Base-by-base conservation (phyloP, 2,113 vertebrate species). In the Xiphias gladius region DNA sequence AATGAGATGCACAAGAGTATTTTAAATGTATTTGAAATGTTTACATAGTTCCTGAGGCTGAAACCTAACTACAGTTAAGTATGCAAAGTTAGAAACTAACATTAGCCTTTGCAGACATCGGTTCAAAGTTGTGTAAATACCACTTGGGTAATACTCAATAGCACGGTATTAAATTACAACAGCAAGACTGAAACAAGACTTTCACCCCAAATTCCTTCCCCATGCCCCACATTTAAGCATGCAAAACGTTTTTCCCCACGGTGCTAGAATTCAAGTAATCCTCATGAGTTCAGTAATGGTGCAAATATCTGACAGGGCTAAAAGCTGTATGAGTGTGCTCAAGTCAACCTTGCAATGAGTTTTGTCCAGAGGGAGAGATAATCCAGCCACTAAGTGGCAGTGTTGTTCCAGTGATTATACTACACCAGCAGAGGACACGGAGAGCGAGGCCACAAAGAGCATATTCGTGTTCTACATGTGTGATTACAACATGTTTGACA, bases 301-400 rank as follows among this genome's bases (percentile, higher is more conserved):
- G 67, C 76, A 89, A 80, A 89, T 66, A 83, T 78, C 88, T 86
- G 50, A 68, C 11, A 74, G 48, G 61, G 77, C 80, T 74, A 16
- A 48, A 69, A 73, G 83, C 82, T 75, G 67, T 26, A 22, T 73
- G 22, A 84, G 58, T 78, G 75, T 14, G 24, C 72, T 85, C 16
- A 32, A 83, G 37, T 62, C 37, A 84, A 5, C 58, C n/a, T 54
- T n/a, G 12, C 41, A 24, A 20, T 41, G 73, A 19, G 17, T 41
- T 66, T 48, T 28, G 66, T 77, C 75, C 73, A 71, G 85, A 81
- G 78, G 82, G 57, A 68, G 74, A 30, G 55, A 65, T 3, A 14
- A 71, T 80, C 17, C 74, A 13, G 80, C 94, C 94, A 94, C 94
- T 88, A 73, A 91, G 93, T 69, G 94, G 92, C 93, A 91, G 94